These are phyloP conservation scores for Scaptomyza tumidula DNA, from an alignment of 2,888 invertebrate species.

Conservation along the genomic window DNA sequence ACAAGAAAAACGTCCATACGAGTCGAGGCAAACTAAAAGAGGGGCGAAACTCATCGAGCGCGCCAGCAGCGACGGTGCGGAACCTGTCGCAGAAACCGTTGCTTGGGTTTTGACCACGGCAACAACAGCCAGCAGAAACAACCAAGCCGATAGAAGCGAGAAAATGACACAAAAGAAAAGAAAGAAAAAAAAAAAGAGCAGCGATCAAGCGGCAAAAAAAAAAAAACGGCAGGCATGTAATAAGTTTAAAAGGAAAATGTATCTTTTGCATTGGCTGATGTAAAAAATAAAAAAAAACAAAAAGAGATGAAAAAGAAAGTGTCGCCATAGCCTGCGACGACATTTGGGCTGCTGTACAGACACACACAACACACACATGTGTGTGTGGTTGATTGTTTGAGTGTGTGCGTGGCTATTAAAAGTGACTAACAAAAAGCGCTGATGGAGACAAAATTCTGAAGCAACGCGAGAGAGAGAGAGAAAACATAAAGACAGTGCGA, in stretches of 20 bases:
- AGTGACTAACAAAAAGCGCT: conserved; percentile 59
- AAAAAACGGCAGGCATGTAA: conserved; percentile 35
- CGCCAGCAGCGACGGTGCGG: conserved; percentile 57
- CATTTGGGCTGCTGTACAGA: conserved; percentile 35
- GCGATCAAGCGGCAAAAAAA: conserved; percentile 53
- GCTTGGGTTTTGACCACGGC: conserved; percentile 65
- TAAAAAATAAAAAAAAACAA: conserved; percentile 34
- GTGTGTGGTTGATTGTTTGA: conserved; percentile 23
- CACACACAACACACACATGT: no score
- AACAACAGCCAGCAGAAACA: conserved; percentile 51
- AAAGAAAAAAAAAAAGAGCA: conserved; percentile 42
- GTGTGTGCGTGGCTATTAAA: conserved; percentile 62
- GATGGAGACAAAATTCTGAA: conserved; percentile 53
- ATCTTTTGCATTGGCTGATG: conserved; percentile 59
- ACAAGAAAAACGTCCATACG: conserved; percentile 22
- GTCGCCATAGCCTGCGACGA: conserved; percentile 54
- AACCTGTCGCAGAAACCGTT: conserved; percentile 73
- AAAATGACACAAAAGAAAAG: conserved; percentile 54
- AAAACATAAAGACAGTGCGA: conserved; percentile 30
- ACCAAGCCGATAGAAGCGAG: conserved; percentile 58
- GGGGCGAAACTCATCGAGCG: conserved; percentile 18
- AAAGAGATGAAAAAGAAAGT: conserved; percentile 77
- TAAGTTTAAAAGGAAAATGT: conserved; percentile 60
- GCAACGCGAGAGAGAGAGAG: conserved; percentile 14
- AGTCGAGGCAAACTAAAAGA: conserved; percentile 17